Evolutionary conservation across 2,113 vertebrate genomes (phyloP).

Genomic region (Rhipidura dahli): DNA sequence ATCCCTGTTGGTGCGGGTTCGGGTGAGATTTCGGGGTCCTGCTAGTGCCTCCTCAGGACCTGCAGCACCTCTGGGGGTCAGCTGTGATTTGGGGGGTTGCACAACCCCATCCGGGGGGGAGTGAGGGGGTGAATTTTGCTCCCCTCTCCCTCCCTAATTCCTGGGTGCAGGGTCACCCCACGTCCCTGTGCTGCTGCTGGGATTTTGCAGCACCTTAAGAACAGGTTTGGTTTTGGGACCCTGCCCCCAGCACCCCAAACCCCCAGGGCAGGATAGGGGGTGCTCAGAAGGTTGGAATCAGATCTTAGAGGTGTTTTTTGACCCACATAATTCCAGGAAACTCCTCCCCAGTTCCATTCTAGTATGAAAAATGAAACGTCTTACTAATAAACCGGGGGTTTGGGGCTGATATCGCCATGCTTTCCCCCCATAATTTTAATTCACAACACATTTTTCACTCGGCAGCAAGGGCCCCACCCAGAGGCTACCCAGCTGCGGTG

Average conservation of each 20-base stretch:
- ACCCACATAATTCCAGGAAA: neutral
- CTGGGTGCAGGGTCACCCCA: rapidly evolving
- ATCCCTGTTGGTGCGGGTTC: neutral
- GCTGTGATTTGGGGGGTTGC: neutral
- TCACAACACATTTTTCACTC: neutral
- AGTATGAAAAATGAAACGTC: rapidly evolving
- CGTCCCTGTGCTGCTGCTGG: neutral
- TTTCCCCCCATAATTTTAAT: neutral
- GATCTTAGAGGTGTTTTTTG: neutral
- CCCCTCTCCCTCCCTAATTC: neutral
- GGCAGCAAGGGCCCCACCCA: too few relatives aligned
- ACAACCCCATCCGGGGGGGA: neutral
- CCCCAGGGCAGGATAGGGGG: too few relatives aligned
- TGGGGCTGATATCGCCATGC: rapidly evolving
- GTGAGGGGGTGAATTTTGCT: neutral
- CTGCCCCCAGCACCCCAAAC: neutral
- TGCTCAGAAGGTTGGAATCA: neutral
- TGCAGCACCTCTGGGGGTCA: neutral
- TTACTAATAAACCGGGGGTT: rapidly evolving
- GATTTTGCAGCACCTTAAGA: neutral
- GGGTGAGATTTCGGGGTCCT: neutral
- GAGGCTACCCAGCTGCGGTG: neutral
- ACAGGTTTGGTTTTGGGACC: rapidly evolving
- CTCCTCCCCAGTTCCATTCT: too few relatives aligned
- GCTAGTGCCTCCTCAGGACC: rapidly evolving